Evolutionary conservation across 2,888 invertebrate species (phyloP).

Genomic region (Isoperla grammatica): DNA sequence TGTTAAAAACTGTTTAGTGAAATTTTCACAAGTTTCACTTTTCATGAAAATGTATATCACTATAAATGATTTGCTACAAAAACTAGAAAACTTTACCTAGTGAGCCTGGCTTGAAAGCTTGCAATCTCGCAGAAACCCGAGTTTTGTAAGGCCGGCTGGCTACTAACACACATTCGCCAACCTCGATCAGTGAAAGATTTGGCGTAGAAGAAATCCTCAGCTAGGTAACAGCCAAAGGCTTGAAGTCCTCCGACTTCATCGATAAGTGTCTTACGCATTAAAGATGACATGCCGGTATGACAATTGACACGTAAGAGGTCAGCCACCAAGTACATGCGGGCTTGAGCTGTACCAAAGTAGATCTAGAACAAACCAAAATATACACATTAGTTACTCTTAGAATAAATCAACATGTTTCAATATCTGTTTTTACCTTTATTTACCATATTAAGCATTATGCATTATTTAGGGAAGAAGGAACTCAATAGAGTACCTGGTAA

Average conservation of each 20-base stretch:
- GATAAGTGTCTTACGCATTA: constrained; percentile 81
- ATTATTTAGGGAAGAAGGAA: no score
- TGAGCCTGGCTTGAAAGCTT: constrained; percentile 76
- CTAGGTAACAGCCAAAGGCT: constrained; percentile 88
- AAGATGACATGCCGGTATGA: constrained; percentile 97
- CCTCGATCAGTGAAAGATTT: constrained; percentile 81
- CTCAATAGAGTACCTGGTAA: no score
- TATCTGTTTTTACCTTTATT: not conserved
- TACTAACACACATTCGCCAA: constrained; percentile 85
- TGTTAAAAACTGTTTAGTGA: no score
- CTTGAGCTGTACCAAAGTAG: constrained; percentile 96
- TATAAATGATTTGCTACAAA: no score
- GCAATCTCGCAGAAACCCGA: constrained; percentile 81
- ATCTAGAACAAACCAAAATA: constrained; percentile 47
- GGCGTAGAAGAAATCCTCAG: constrained; percentile 98
- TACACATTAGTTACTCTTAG: no score
- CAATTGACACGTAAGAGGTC: constrained; percentile 92
- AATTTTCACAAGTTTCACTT: no score
- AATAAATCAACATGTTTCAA: not conserved
- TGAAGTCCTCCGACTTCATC: constrained; percentile 90
- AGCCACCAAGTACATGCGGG: constrained; percentile 89
- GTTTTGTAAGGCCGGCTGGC: constrained; percentile 95
- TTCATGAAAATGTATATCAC: no score
- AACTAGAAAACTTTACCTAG: constrained; percentile 39
- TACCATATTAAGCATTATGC: no score